Conservation (phyloP, 2,113 vertebrate species). For the Engystomops pustulosus region DNA sequence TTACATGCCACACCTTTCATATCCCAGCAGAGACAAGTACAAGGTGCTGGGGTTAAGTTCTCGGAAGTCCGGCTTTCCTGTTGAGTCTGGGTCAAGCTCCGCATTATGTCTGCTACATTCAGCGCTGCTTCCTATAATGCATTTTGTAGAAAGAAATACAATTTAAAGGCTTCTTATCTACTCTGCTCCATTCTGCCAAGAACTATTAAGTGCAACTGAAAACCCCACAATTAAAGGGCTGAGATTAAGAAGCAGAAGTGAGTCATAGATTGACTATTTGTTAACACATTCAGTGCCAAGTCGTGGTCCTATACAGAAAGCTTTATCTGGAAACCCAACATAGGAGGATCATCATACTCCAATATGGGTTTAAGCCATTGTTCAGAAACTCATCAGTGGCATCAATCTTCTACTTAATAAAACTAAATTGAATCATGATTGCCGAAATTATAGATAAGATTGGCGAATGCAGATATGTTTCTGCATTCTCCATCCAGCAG, state of each 20-base stretch:
- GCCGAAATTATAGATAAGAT: conserved; percentile 41
- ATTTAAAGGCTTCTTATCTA: conserved; percentile 51
- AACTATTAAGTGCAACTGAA: conserved; percentile 55
- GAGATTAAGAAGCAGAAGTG: conserved; percentile 26
- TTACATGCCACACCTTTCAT: conserved; percentile 9
- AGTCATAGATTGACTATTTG: conserved; percentile 42
- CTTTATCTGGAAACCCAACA: neutral
- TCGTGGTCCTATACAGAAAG: neutral
- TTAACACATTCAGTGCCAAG: conserved; percentile 35
- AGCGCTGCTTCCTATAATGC: conserved; percentile 46
- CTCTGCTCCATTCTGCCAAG: conserved; percentile 47
- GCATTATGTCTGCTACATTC: conserved; percentile 42
- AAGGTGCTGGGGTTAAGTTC: conserved; percentile 21
- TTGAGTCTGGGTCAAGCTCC: conserved; percentile 45
- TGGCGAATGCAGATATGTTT: conserved; percentile 42
- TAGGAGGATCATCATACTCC: neutral
- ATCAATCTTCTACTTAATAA: conserved; percentile 34
- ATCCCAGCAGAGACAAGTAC: neutral
- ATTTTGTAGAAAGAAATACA: conserved; percentile 54
- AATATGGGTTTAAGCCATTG: neutral
- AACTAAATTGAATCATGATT: conserved; percentile 35
- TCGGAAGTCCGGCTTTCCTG: conserved; percentile 34
- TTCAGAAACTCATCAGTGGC: conserved; percentile 24
- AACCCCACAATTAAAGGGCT: conserved; percentile 46
- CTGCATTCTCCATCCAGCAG: conserved; percentile 17